Conservation (phyloP, 37 sponge, comb jelly and placozoan species). For the Beroe forskalii region DNA sequence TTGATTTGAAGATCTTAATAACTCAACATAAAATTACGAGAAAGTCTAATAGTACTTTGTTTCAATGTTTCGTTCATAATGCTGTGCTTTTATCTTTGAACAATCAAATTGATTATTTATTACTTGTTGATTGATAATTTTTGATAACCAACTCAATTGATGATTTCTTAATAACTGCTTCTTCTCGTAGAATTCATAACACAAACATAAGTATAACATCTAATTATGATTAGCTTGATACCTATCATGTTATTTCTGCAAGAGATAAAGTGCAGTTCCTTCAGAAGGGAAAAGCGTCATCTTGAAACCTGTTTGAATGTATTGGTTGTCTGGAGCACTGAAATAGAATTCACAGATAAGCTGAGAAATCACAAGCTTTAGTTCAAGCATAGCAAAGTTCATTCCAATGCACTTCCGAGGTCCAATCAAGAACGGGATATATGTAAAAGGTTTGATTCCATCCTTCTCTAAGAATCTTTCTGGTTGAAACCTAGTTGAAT, state of each 20-base stretch:
- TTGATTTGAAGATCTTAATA: no score
- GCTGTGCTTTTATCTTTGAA: no score
- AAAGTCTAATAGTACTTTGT: no score
- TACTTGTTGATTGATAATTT: no score
- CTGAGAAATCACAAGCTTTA: not conserved
- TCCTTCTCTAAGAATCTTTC: not conserved
- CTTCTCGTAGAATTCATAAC: no score
- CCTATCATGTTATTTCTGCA: not conserved
- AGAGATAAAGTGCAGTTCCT: not conserved
- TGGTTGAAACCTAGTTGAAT: not conserved
- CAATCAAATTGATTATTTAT: no score
- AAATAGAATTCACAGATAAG: not conserved
- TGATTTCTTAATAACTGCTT: no score
- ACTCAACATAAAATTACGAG: no score
- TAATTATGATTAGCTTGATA: no score
- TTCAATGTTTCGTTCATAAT: no score
- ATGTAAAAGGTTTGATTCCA: not conserved
- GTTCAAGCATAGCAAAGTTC: constrained; percentile 16
- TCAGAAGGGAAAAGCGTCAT: not conserved
- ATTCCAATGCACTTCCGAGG: constrained; percentile 22
- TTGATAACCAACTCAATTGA: no score
- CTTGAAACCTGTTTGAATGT: not conserved
- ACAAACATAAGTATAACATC: no score
- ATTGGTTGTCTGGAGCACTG: not conserved
- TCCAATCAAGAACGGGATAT: not conserved